Evolutionary conservation across 2,797 vertebrate genomes (phyloP).

Genomic region (Pygocentrus nattereri): DNA sequence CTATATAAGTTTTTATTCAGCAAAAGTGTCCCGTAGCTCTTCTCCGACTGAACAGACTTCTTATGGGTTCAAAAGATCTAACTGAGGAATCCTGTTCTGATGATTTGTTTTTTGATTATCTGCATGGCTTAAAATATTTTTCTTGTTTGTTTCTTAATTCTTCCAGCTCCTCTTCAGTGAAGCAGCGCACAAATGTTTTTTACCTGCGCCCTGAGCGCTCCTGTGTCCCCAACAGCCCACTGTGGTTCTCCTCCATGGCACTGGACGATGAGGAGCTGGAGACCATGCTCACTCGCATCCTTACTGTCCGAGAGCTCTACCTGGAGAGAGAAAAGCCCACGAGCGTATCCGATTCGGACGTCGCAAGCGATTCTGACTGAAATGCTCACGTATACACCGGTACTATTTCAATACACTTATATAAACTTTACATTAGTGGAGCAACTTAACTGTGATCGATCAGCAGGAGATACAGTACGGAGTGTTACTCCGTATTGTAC

Average conservation of each 20-base stretch:
- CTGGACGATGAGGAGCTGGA: constrained; percentile 92
- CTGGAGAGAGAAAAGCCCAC: constrained; percentile 86
- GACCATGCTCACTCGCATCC: constrained; percentile 95
- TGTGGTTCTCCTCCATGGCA: constrained; percentile 94
- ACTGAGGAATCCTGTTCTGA: neutral
- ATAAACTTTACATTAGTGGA: constrained; percentile 16
- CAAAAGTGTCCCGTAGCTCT: neutral
- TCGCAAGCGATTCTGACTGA: constrained; percentile 24
- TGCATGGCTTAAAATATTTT: neutral
- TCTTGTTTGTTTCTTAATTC: neutral
- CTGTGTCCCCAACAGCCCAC: constrained; percentile 96
- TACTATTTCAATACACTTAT: neutral
- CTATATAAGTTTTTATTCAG: neutral
- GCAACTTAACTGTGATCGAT: neutral
- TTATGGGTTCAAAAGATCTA: neutral
- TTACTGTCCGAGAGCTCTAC: constrained; percentile 93
- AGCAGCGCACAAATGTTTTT: constrained; percentile 94
- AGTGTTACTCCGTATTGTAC: neutral
- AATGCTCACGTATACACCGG: too few species aligned
- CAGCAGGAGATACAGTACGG: neutral
- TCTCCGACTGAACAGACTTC: neutral
- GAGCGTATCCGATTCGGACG: constrained; percentile 64
- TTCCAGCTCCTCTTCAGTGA: constrained; percentile 92
- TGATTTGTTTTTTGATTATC: neutral
- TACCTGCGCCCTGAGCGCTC: constrained; percentile 96